A percentile compares a stretch with the other conserved stretches of the same genome.
Conservation (phyloP, 2,888 invertebrate genomes). For the Melinaea marsaeus region DNA sequence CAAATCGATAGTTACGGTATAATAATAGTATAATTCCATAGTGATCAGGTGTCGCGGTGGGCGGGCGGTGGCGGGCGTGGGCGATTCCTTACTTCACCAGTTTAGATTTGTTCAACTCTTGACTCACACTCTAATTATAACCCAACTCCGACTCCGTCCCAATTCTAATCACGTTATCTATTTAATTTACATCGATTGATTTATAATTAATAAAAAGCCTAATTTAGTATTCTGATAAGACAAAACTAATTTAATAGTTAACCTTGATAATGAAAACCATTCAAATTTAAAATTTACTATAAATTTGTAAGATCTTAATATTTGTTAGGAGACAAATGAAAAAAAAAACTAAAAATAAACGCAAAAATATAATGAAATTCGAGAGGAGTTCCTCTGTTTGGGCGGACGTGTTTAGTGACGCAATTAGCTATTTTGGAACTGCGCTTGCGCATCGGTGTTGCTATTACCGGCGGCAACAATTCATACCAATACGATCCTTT, state of each 20-base stretch:
- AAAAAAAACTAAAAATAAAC: constrained; percentile 3
- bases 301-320: too few relatives aligned
- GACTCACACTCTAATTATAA: constrained; percentile 71
- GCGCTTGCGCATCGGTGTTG: constrained; percentile 62
- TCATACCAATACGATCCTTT: constrained; percentile 68
- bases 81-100: constrained; percentile 60
- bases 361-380: constrained; percentile 56
- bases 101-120: constrained; percentile 60
- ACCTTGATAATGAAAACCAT: constrained; percentile 25
- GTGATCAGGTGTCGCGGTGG: constrained; percentile 38
- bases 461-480: constrained; percentile 52
- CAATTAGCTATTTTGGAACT: constrained; percentile 67
- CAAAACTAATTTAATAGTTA: constrained; percentile 6
- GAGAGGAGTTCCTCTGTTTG: constrained; percentile 76
- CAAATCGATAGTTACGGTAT: neutral
- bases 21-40: neutral
- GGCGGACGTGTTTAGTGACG: constrained; percentile 76
- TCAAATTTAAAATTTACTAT: too few relatives aligned
- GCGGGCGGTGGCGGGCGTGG: constrained; percentile 59
- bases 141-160: constrained; percentile 58
- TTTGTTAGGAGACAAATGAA: too few relatives aligned
- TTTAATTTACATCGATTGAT: constrained; percentile 17
- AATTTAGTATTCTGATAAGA: neutral
- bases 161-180: constrained; percentile 43
- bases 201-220: too few relatives aligned